Evolutionary conservation across 1,140 invertebrate genomes (phyloP).

Genomic region (Plutomurus gul): DNA sequence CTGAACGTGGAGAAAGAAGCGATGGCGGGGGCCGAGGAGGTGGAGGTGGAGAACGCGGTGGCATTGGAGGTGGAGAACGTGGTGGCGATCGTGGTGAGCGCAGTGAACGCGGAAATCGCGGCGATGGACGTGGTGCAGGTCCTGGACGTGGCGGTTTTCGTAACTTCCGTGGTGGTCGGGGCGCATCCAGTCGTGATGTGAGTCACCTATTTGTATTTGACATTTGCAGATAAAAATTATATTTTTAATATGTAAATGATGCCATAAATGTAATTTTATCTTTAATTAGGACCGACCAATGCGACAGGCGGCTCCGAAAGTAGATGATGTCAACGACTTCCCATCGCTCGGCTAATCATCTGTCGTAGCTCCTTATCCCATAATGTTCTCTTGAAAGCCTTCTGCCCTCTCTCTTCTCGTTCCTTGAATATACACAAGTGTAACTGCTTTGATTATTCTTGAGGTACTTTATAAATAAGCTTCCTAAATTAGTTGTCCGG

Average conservation of each 20-base stretch:
- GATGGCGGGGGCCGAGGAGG: conserved; percentile 56
- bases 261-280: neutral
- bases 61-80: conserved; percentile 53
- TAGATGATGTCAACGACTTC: conserved; percentile 93
- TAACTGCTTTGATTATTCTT: too few relatives aligned
- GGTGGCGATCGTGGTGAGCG: conserved; percentile 53
- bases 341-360: conserved; percentile 72
- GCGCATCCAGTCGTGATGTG: conserved; percentile 48
- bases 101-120: conserved; percentile 43
- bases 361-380: conserved; percentile 9
- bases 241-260: neutral
- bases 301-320: conserved; percentile 80
- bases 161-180: conserved; percentile 4
- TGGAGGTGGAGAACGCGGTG: conserved; percentile 55
- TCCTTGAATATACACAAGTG: neutral
- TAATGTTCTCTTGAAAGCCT: conserved; percentile 24
- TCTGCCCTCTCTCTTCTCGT: conserved; percentile 17
- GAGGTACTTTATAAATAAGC: conserved; percentile 7
- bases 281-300: conserved; percentile 49
- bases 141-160: conserved; percentile 26
- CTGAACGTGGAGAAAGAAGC: conserved; percentile 55
- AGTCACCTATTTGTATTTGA: neutral
- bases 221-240: neutral
- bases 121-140: conserved; percentile 36
- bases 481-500: too few relatives aligned